phyloP scores from a whole-genome alignment of 2,888 invertebrate genomes.

The Drosophila sordidapex region DNA sequence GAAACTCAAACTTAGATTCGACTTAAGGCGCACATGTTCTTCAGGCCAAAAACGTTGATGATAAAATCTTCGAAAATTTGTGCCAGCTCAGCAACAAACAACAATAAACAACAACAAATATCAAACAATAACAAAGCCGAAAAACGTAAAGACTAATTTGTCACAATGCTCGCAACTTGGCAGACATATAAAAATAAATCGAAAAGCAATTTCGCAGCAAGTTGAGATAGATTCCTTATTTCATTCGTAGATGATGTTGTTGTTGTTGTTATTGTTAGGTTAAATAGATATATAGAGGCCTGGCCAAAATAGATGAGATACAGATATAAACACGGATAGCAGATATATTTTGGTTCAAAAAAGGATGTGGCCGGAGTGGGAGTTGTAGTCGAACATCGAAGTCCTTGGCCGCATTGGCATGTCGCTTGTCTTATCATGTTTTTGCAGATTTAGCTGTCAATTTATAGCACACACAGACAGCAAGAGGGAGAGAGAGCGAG shows the following conservation, averaged over 20 bases:
- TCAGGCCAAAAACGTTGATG: conserved; percentile 18
- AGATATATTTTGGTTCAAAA: conserved; percentile 15
- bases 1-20: neutral
- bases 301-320: conserved; percentile 60
- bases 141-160: conserved; percentile 70
- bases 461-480: conserved; percentile 63
- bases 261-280: conserved; percentile 49
- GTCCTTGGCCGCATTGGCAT: conserved; percentile 78
- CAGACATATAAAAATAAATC: conserved; percentile 75
- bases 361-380: conserved; percentile 1
- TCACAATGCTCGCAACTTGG: conserved; percentile 75
- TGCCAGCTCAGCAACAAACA: conserved; percentile 40
- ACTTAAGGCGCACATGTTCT: conserved; percentile 9
- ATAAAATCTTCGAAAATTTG: conserved; percentile 42
- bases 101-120: conserved; percentile 27
- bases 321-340: conserved; percentile 61
- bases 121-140: conserved; percentile 26
- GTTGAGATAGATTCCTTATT: conserved; percentile 49
- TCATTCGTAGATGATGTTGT: conserved; percentile 7
- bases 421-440: conserved; percentile 80
- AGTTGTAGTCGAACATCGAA: conserved; percentile 4
- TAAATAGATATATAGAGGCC: conserved; percentile 63
- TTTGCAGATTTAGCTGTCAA: conserved; percentile 81
- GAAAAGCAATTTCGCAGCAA: conserved; percentile 76
- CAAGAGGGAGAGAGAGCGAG: conserved; percentile 5